A percentile compares a stretch with the other conserved stretches of the same genome.
Evolutionary conservation across 2,113 vertebrate species (phyloP).

Genomic region (Casuarius casuarius): DNA sequence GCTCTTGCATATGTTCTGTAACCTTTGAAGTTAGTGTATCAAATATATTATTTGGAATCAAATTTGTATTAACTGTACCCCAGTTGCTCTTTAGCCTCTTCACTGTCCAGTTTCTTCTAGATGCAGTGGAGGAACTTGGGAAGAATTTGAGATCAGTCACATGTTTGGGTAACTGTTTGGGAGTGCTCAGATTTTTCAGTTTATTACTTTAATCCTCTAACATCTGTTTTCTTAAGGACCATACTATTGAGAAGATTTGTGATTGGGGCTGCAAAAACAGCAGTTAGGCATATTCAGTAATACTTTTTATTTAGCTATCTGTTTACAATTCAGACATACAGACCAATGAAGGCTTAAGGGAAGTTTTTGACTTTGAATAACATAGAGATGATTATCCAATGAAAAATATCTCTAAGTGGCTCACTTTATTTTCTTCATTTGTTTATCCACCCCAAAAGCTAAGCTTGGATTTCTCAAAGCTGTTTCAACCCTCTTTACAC

Average conservation of each 20-base stretch:
- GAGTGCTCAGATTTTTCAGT: background rate
- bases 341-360: background rate
- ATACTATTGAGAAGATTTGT: background rate
- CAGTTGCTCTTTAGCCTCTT: background rate
- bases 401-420: conserved; percentile 8
- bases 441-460: conserved; percentile 3
- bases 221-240: background rate
- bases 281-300: background rate
- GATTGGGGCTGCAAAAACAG: background rate
- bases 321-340: background rate
- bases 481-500: conserved; percentile 20
- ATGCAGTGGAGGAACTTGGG: background rate
- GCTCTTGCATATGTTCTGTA: background rate
- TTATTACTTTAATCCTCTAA: background rate
- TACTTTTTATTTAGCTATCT: background rate
- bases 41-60: background rate
- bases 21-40: background rate
- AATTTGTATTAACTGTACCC: background rate
- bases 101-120: background rate
- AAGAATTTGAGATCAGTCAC: background rate
- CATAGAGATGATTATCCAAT: background rate
- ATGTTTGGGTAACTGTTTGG: background rate
- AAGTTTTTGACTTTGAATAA: background rate
- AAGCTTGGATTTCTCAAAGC: conserved; percentile 43
- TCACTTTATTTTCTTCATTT: conserved; percentile 21